These are phyloP conservation scores for Spilogale gracilis DNA, from an alignment of 2,113 vertebrate genomes.

Conservation along the genomic window DNA sequence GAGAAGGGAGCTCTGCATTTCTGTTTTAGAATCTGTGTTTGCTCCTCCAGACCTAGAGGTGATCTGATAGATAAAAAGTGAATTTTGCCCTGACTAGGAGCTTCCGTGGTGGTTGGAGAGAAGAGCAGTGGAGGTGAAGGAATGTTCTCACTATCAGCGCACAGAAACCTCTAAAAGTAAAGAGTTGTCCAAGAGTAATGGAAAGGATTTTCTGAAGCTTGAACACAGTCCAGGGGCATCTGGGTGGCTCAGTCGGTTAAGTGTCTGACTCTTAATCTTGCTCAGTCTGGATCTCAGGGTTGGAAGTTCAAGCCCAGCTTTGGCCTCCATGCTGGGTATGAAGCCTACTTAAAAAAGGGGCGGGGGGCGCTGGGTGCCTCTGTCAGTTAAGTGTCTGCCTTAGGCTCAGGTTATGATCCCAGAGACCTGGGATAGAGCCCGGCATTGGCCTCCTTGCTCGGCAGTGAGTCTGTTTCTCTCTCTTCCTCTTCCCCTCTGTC, in stretches of 20 bases:
- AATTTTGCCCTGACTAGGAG: not conserved
- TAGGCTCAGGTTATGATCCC: not conserved
- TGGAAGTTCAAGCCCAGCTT: rapidly evolving
- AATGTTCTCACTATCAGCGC: not conserved
- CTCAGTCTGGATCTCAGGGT: not conserved
- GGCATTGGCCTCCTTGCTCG: rapidly evolving
- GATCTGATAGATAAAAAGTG: not conserved
- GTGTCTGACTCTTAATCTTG: not conserved
- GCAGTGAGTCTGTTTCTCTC: not conserved
- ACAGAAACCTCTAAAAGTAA: not conserved
- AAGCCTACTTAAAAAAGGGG: not conserved
- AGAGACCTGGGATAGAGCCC: not conserved
- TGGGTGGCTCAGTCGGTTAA: not conserved
- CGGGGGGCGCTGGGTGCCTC: too few relatives aligned
- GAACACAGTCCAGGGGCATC: not conserved
- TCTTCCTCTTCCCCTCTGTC: not conserved
- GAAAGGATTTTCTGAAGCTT: not conserved
- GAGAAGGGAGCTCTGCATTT: not conserved
- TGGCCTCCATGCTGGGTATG: not conserved
- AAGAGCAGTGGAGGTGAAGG: not conserved
- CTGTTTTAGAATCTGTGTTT: not conserved
- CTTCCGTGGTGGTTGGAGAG: not conserved
- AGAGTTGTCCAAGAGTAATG: not conserved
- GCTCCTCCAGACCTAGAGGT: not conserved
- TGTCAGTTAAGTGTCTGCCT: too few relatives aligned